Conservation (phyloP, 2,888 invertebrate genomes). For the Galeopsomyia nigrocyanea region DNA sequence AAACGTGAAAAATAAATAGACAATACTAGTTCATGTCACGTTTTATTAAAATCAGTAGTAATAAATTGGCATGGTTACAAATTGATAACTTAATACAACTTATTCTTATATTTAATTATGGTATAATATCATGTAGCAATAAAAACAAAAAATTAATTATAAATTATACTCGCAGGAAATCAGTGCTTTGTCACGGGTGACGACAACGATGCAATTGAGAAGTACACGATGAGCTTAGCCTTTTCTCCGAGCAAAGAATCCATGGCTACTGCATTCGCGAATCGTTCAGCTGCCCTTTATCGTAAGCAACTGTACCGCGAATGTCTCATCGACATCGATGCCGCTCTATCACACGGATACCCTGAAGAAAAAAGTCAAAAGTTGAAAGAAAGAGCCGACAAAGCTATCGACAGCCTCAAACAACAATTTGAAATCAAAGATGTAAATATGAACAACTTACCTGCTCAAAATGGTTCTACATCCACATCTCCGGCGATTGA, state of each 20-base stretch:
- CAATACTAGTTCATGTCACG: background rate
- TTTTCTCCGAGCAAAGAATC: slow-evolving; percentile 60
- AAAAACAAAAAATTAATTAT: background rate
- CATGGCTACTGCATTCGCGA: slow-evolving; percentile 65
- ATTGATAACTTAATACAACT: too few relatives aligned
- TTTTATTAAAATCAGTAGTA: background rate
- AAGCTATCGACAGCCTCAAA: slow-evolving; percentile 55
- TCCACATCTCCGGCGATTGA: background rate
- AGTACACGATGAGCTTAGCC: slow-evolving; percentile 64
- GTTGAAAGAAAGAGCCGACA: slow-evolving; percentile 60
- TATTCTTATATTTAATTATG: background rate
- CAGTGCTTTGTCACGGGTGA: slow-evolving; percentile 64
- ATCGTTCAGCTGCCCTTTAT: slow-evolving; percentile 66
- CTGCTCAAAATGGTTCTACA: background rate
- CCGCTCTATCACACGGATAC: slow-evolving; percentile 61
- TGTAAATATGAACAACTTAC: slow-evolving; percentile 47
- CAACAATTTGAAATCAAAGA: slow-evolving; percentile 32
- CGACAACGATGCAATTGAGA: slow-evolving; percentile 63
- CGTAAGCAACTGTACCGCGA: slow-evolving; percentile 62
- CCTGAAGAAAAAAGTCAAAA: slow-evolving; percentile 63
- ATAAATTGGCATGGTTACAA: too few relatives aligned
- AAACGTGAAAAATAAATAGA: too few relatives aligned
- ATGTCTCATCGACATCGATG: slow-evolving; percentile 64
- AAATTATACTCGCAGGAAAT: slow-evolving; percentile 56
- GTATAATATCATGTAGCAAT: background rate